phyloP scores from a whole-genome alignment of 2,797 vertebrate species.

The Acanthurus lineatus region DNA sequence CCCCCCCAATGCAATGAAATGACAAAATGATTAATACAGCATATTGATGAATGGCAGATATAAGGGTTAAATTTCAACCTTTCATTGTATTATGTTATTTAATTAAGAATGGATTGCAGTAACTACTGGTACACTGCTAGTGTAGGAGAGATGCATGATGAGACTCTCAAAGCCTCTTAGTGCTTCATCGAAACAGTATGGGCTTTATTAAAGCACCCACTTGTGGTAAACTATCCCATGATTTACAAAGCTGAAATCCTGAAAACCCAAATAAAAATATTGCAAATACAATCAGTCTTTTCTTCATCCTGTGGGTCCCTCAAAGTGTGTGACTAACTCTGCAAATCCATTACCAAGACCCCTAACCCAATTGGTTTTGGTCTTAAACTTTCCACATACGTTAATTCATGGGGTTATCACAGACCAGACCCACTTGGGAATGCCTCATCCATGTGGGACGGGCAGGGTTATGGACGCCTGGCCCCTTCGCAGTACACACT shows the following conservation, averaged over 20 bases:
- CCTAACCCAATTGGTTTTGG: conserved; percentile 19
- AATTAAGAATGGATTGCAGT: conserved; percentile 21
- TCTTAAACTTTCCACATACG: conserved; percentile 22
- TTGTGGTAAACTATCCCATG: conserved; percentile 34
- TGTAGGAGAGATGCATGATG: conserved; percentile 10
- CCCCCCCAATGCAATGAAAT: neutral
- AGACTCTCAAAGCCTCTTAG: neutral
- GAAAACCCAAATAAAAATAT: conserved; percentile 26
- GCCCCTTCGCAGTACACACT: conserved; percentile 55
- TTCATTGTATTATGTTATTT: conserved; percentile 16
- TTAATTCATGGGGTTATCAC: conserved; percentile 41
- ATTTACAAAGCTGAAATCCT: conserved; percentile 16
- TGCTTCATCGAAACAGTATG: conserved; percentile 54
- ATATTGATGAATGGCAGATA: neutral
- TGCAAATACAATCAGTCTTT: conserved; percentile 3
- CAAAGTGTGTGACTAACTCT: conserved; percentile 52
- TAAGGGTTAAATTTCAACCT: neutral
- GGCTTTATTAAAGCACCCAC: conserved; percentile 39
- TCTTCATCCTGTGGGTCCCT: conserved; percentile 22
- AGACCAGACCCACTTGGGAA: conserved; percentile 46
- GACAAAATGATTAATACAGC: neutral
- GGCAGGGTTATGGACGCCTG: conserved; percentile 55
- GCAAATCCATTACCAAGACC: conserved; percentile 39
- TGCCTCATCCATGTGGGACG: conserved; percentile 49
- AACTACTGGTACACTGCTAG: neutral